These are phyloP conservation scores for Balanococcus diminutus DNA, from an alignment of 2,888 invertebrate genomes.

Conservation along the genomic window DNA sequence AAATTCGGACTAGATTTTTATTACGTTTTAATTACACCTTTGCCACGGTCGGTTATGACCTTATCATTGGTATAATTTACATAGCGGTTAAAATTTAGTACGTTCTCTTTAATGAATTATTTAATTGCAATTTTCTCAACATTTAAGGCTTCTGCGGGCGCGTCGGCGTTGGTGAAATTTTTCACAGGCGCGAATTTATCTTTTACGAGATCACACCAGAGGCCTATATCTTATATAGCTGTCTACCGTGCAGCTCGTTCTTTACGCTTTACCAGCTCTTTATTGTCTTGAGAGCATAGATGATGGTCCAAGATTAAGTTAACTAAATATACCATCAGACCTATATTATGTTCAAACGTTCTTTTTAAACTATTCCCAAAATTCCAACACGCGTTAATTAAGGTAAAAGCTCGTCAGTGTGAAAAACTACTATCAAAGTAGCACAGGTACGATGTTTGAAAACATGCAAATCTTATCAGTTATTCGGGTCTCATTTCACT, in stretches of 20 bases:
- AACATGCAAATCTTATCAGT: slow-evolving; percentile 13
- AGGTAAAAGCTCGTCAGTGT: slow-evolving; percentile 15
- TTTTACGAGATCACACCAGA: slow-evolving; percentile 10
- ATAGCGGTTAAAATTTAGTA: slow-evolving; percentile 24
- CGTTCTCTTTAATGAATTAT: slow-evolving; percentile 18
- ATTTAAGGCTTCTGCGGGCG: not conserved
- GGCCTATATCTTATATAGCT: not conserved
- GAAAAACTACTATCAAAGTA: not conserved
- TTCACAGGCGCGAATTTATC: not conserved
- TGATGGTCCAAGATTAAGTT: not conserved
- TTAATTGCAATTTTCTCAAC: slow-evolving; percentile 38
- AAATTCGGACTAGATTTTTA: slow-evolving; percentile 8
- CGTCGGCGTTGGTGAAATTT: no score
- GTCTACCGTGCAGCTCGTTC: not conserved
- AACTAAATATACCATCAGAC: no score
- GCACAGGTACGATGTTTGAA: not conserved
- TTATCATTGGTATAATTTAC: slow-evolving; percentile 36
- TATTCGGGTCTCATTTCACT: not conserved
- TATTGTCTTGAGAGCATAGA: not conserved
- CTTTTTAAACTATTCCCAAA: not conserved
- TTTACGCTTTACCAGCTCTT: not conserved
- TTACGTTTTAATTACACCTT: slow-evolving; percentile 43
- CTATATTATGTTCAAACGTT: not conserved
- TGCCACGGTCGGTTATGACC: slow-evolving; percentile 30
- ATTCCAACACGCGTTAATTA: not conserved